Conservation (phyloP, 2,797 vertebrate species). For the Melanotaenia nigrans region DNA sequence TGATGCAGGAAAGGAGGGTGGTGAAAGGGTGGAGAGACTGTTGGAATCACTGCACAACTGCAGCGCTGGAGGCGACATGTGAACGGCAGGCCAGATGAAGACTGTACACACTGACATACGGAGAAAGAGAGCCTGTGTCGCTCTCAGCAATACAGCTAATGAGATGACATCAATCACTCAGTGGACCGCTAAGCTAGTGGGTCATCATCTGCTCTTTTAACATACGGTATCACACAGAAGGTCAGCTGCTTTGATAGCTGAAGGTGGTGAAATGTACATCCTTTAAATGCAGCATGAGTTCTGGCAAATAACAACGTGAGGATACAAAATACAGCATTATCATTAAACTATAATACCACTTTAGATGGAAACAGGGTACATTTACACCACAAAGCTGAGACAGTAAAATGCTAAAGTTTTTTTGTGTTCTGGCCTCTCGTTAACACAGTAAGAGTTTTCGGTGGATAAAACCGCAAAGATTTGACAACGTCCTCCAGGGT, state of each 20-base stretch:
- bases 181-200: conserved; percentile 49
- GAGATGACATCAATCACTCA: conserved; percentile 74
- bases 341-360: conserved; percentile 9
- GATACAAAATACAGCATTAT: conserved; percentile 1
- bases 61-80: conserved; percentile 27
- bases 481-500: too few species aligned
- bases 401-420: too few species aligned
- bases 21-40: conserved; percentile 23
- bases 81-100: conserved; percentile 16
- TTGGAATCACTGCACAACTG: conserved; percentile 34
- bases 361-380: conserved; percentile 1
- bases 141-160: conserved; percentile 65
- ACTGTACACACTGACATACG: conserved; percentile 32
- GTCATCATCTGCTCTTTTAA: conserved; percentile 65
- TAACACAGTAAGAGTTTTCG: too few species aligned
- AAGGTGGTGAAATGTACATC: conserved; percentile 37
- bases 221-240: conserved; percentile 63
- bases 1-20: conserved; percentile 49
- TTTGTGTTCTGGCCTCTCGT: too few species aligned
- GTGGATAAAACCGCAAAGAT: too few species aligned
- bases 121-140: conserved; percentile 30
- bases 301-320: conserved; percentile 1
- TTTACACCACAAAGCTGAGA: too few species aligned
- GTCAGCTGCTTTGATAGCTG: conserved; percentile 56
- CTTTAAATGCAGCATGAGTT: conserved; percentile 18